Conservation (phyloP, 2,797 vertebrate genomes). For the Pseudochromis fuscus region DNA sequence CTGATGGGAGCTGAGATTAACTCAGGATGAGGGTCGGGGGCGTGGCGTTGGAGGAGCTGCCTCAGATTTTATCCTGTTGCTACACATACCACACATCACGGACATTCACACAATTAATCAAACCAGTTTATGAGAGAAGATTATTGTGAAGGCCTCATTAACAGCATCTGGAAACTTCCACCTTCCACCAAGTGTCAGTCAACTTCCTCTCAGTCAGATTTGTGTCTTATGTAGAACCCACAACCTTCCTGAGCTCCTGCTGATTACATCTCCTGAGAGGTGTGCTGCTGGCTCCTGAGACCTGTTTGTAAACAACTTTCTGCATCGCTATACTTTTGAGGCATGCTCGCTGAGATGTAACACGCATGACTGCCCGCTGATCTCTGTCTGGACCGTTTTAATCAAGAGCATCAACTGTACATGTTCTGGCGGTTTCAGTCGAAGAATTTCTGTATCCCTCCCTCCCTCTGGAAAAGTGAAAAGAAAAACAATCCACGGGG, state of each 20-base stretch:
- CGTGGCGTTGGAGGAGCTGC: neutral
- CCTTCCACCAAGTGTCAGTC: neutral
- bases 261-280: slow-evolving; percentile 61
- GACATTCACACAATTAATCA: neutral
- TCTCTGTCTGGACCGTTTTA: slow-evolving; percentile 19
- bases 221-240: neutral
- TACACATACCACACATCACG: slow-evolving; percentile 13
- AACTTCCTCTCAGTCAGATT: slow-evolving; percentile 18
- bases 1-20: slow-evolving; percentile 60
- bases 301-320: slow-evolving; percentile 29
- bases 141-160: no score
- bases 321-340: neutral
- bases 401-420: slow-evolving; percentile 43
- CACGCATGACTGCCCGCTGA: neutral
- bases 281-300: slow-evolving; percentile 24
- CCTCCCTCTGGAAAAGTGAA: slow-evolving; percentile 47
- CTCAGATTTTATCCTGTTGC: slow-evolving; percentile 53
- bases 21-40: slow-evolving; percentile 42
- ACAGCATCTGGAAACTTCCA: neutral
- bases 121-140: no score
- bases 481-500: slow-evolving; percentile 30
- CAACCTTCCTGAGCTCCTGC: slow-evolving; percentile 16
- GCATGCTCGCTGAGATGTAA: neutral
- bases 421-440: slow-evolving; percentile 39
- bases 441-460: slow-evolving; percentile 27